phyloP scores from a whole-genome alignment of 2,797 vertebrate species.

The Sebastes vulpes region DNA sequence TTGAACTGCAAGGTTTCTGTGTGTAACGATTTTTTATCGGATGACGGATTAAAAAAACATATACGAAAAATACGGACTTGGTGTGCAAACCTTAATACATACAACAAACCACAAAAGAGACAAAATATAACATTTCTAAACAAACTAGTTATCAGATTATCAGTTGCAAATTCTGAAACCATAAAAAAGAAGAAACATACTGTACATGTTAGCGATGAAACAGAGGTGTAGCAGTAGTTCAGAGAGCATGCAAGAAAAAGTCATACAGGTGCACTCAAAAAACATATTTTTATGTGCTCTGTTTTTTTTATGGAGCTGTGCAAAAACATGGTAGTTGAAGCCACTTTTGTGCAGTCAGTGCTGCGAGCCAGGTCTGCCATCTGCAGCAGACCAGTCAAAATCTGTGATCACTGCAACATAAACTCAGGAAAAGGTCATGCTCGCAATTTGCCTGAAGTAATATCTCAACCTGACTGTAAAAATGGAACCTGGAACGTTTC shows the following conservation, averaged over 20 bases:
- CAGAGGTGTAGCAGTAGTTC: neutral
- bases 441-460: slow-evolving; percentile 13
- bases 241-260: neutral
- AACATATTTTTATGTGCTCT: neutral
- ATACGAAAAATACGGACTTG: no score
- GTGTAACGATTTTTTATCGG: no score
- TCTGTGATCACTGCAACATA: slow-evolving; percentile 17
- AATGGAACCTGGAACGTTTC: neutral
- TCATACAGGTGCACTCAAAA: neutral
- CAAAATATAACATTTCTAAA: neutral
- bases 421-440: slow-evolving; percentile 25
- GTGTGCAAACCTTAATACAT: neutral
- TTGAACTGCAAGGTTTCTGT: no score
- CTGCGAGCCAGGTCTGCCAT: slow-evolving; percentile 26
- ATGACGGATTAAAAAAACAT: no score
- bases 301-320: neutral
- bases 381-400: slow-evolving; percentile 13
- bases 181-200: neutral
- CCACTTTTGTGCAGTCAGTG: neutral
- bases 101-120: neutral
- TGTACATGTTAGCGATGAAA: neutral
- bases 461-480: slow-evolving; percentile 1
- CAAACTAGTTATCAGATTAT: neutral
- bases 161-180: neutral
- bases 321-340: slow-evolving; percentile 9